Conservation (phyloP, 2,888 invertebrate species). For the Ornithoptera alexandrae region DNA sequence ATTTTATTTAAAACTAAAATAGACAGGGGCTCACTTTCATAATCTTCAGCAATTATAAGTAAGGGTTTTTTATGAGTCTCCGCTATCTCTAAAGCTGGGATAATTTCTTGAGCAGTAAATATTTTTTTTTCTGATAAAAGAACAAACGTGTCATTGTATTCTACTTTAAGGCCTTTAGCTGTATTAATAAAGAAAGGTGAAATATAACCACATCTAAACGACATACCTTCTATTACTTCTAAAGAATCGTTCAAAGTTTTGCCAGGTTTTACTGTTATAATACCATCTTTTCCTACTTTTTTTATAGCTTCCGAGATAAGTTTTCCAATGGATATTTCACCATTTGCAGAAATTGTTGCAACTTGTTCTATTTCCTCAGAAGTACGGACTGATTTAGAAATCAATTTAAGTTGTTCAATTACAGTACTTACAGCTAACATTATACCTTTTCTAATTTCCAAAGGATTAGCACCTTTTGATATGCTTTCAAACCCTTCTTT, state of each 20-base stretch:
- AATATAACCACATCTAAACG: conserved; percentile 98
- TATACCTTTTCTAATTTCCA: conserved; percentile 94
- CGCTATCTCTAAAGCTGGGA: conserved; percentile 97
- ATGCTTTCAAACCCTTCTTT: conserved; percentile 99
- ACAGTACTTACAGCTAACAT: conserved; percentile 97
- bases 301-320: conserved; percentile 98
- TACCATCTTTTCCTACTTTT: conserved; percentile 97
- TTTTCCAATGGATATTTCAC: conserved; percentile 92
- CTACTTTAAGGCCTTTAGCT: conserved; percentile 97
- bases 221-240: conserved; percentile 98
- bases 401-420: conserved; percentile 88
- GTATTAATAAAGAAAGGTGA: conserved; percentile 99
- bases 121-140: conserved; percentile 98
- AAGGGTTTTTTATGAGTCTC: conserved; percentile 94
- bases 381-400: conserved; percentile 95
- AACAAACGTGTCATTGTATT: conserved; percentile 96
- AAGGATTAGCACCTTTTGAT: conserved; percentile 96
- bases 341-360: conserved; percentile 99
- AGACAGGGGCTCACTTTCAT: conserved; percentile 95
- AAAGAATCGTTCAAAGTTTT: conserved; percentile 97
- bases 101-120: conserved; percentile 94
- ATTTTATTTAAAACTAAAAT: conserved; percentile 93
- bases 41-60: conserved; percentile 96
- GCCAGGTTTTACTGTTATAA: conserved; percentile 99
- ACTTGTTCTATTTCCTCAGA: conserved; percentile 99